phyloP scores from a whole-genome alignment of 1,140 invertebrate genomes.

The Lysiphlebus fabarum region DNA sequence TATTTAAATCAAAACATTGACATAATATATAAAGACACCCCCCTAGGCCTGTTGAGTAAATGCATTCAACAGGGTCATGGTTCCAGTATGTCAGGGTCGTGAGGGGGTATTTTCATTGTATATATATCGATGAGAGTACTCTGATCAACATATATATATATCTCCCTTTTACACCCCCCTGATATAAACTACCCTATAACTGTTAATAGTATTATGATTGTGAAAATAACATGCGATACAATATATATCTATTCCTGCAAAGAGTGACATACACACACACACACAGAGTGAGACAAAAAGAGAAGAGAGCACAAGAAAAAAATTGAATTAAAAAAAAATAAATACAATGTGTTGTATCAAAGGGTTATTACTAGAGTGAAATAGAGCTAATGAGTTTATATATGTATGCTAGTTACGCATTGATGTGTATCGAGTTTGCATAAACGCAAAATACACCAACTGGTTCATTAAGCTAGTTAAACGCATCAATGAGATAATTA shows the following conservation, averaged over 20 bases:
- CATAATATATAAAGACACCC: not conserved
- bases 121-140: too few relatives aligned
- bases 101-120: conserved; percentile 19
- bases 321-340: conserved; percentile 9
- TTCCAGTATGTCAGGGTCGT: conserved; percentile 42
- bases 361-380: not conserved
- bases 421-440: conserved; percentile 27
- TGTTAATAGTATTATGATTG: conserved; percentile 51
- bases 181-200: conserved; percentile 35
- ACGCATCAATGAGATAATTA: conserved; percentile 38
- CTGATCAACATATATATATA: conserved; percentile 16
- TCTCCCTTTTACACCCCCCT: conserved; percentile 23
- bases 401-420: conserved; percentile 16
- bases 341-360: not conserved
- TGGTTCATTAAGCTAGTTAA: conserved; percentile 40
- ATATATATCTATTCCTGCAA: conserved; percentile 5
- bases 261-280: not conserved
- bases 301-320: conserved; percentile 1
- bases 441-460: conserved; percentile 14
- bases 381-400: conserved; percentile 8
- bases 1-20: not conserved
- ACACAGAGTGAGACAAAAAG: not conserved
- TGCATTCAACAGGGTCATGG: conserved; percentile 37
- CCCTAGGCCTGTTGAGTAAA: not conserved
- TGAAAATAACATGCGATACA: conserved; percentile 47